Evolutionary conservation across 2,888 invertebrate species (phyloP), one percentile per base, ranked within the genome.

Genomic region (Abscondita cerata): DNA sequence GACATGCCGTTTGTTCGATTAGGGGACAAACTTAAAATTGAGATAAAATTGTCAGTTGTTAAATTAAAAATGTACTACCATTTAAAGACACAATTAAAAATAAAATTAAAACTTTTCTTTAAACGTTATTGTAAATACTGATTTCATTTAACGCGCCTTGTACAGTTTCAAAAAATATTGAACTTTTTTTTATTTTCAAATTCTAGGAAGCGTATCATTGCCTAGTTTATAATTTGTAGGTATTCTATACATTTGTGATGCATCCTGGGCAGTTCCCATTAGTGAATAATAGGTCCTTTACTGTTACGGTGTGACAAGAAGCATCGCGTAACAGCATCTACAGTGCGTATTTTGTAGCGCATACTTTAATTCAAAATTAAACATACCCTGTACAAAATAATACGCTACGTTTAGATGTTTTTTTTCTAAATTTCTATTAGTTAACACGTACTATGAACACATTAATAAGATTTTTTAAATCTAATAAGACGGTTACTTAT

Each of bases 131-230:
- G 18, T 18, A 51, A 41, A 15, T 13, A 9, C 9, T 52, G 41
- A 13, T 41, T 13, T 52, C n/a, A n/a, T 25, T 25, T 52, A 52
- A 40, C 6, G 41, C 52, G 40, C 41, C 19, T 6, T 15, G 40
- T 12, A 31, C 8, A 33, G 11, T 46, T 33, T 44, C 46, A 54
- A 54, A 54, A 54, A 46, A 54, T 54, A 54, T 54, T 31, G 33
- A 13, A 41, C n/a, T 34, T 25, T 25, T 25, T 25, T 25, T 25
- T 25, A 25, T 4, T 20, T 6, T 25, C 1, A 13, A 52, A 25
- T 2, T 52, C 54, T 44, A 46, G 54, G 44, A 54, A 54, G 54
- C 54, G 46, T 54, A 46, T 54, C 46, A 54, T 54, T 54, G 54
- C 54, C 54, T 54, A 54, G 25, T 46, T 41, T 9, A 13, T 41